Conservation (phyloP, 1,140 invertebrate genomes). For the Chironomus tepperi region DNA sequence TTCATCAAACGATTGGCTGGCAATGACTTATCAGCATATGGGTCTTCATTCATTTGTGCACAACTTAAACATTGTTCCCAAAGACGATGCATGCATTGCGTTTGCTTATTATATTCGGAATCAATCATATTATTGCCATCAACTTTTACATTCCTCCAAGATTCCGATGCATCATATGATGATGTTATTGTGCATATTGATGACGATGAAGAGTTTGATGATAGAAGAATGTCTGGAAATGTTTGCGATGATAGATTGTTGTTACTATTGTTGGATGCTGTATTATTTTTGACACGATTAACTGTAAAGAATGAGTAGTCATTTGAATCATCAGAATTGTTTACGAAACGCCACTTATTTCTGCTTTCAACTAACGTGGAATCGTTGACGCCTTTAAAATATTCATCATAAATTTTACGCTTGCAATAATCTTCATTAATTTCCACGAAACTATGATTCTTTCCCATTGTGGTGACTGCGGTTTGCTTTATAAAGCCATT, state of each 20-base stretch:
- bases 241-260: neutral
- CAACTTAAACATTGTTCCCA: constrained; percentile 32
- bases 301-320: constrained; percentile 10
- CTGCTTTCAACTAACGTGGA: neutral
- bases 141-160: neutral
- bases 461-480: neutral
- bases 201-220: neutral
- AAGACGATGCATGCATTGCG: constrained; percentile 27
- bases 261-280: neutral
- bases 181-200: constrained; percentile 14
- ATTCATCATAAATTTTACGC: constrained; percentile 20
- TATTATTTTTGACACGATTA: constrained; percentile 9
- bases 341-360: neutral
- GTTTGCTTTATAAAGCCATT: neutral
- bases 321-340: neutral
- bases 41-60: constrained; percentile 26
- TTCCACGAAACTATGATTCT: neutral
- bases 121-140: neutral
- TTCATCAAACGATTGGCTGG: constrained; percentile 30
- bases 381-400: neutral
- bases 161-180: constrained; percentile 16
- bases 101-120: neutral
- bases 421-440: constrained; percentile 19
- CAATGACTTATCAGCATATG: constrained; percentile 27
- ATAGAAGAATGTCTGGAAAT: neutral